These are phyloP conservation scores for Salvelinus fontinalis DNA, from an alignment of 2,113 vertebrate genomes.

Conservation along the genomic window DNA sequence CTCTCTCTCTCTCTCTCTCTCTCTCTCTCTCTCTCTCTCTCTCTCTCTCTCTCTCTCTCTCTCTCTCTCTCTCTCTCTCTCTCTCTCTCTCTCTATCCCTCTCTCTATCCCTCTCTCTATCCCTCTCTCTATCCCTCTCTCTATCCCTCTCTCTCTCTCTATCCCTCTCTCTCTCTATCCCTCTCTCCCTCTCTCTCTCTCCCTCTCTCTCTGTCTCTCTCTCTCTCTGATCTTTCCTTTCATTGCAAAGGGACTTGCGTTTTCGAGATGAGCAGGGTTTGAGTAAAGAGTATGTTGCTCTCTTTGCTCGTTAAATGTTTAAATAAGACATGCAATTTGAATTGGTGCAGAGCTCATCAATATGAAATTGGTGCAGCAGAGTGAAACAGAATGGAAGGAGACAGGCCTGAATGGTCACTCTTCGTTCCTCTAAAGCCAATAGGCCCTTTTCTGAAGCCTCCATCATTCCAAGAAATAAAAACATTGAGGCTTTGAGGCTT, in stretches of 20 bases:
- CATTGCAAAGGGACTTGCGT: constrained; percentile 53
- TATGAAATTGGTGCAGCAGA: constrained; percentile 74
- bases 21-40: no score
- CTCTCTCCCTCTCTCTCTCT: no score
- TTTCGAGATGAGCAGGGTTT: constrained; percentile 70
- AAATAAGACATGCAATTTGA: constrained; percentile 76
- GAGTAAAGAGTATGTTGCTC: constrained; percentile 74
- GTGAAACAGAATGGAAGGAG: constrained; percentile 58
- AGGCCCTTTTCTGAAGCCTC: constrained; percentile 52
- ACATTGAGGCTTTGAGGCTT: not conserved
- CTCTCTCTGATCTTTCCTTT: constrained; percentile 63
- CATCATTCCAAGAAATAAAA: constrained; percentile 14
- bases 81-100: no score
- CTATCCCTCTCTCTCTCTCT: no score
- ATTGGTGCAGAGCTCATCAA: constrained; percentile 78
- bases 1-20: no score
- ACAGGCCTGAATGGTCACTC: constrained; percentile 65
- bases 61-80: no score
- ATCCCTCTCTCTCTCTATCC: no score
- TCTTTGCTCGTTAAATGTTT: constrained; percentile 78
- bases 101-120: no score
- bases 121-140: no score
- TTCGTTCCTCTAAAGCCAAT: constrained; percentile 35
- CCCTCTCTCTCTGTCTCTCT: constrained; percentile 42
- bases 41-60: no score